phyloP scores from a whole-genome alignment of 2,888 invertebrate genomes.

The Oconnorella tubifera region DNA sequence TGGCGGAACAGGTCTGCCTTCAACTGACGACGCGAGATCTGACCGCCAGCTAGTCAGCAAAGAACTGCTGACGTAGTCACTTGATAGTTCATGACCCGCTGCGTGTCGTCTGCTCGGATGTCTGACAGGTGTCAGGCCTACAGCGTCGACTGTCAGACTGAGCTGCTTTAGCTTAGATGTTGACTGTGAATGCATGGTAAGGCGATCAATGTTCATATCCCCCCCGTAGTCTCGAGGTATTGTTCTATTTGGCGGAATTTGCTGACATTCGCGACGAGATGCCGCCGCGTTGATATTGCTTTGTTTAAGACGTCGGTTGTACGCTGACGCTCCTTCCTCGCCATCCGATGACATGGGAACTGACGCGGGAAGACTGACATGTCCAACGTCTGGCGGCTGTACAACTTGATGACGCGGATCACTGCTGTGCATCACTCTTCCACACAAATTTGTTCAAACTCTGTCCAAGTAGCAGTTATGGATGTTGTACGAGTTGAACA shows the following conservation, averaged over 20 bases:
- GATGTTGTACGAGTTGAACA: no score
- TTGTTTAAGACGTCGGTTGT: slow-evolving; percentile 13
- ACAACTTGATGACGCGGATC: slow-evolving; percentile 4
- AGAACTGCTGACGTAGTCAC: slow-evolving; percentile 13
- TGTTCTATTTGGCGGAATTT: slow-evolving; percentile 23
- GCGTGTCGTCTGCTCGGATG: neutral
- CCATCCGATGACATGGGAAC: slow-evolving; percentile 18
- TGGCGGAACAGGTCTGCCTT: slow-evolving; percentile 8
- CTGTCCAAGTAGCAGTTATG: no score
- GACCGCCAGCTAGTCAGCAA: slow-evolving; percentile 5
- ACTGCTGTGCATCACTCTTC: slow-evolving; percentile 1
- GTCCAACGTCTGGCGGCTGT: slow-evolving; percentile 5
- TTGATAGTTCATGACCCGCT: neutral
- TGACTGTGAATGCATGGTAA: neutral
- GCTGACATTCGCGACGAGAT: slow-evolving; percentile 10
- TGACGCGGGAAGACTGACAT: slow-evolving; percentile 16
- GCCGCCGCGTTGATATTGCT: slow-evolving; percentile 13
- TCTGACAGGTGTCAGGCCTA: neutral
- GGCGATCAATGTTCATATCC: neutral
- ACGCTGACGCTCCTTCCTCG: slow-evolving; percentile 17
- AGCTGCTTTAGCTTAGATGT: slow-evolving; percentile 14
- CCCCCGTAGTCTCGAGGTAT: slow-evolving; percentile 3
- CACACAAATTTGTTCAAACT: no score
- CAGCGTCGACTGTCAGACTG: slow-evolving; percentile 5
- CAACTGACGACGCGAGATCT: neutral